phyloP scores from a whole-genome alignment of 2,888 invertebrate genomes.

The Cremastinae sp. region DNA sequence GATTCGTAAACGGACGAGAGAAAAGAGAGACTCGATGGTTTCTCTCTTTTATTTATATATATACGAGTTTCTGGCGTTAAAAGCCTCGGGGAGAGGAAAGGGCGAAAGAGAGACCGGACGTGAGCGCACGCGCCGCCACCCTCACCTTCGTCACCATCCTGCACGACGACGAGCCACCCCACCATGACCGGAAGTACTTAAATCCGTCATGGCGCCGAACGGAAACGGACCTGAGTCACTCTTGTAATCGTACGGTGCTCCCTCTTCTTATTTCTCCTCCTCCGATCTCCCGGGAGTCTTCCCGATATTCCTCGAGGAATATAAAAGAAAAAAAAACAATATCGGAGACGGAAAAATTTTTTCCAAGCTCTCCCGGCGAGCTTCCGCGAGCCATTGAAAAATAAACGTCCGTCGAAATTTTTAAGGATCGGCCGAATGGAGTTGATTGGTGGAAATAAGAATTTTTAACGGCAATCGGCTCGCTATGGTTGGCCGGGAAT shows the following conservation, averaged over 20 bases:
- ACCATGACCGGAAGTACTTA: conserved; percentile 75
- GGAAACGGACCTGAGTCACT: conserved; percentile 77
- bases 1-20: too few species aligned
- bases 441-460: too few species aligned
- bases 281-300: conserved; percentile 47
- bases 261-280: conserved; percentile 71
- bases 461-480: too few species aligned
- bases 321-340: too few species aligned
- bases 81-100: conserved; percentile 46
- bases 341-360: too few species aligned
- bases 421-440: too few species aligned
- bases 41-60: conserved; percentile 5
- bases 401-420: too few species aligned
- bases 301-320: conserved; percentile 11
- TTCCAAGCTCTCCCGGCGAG: too few species aligned
- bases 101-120: conserved; percentile 54
- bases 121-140: conserved; percentile 74
- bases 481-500: too few species aligned
- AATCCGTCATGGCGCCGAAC: conserved; percentile 78
- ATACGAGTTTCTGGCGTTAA: conserved; percentile 25
- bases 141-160: conserved; percentile 61
- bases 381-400: too few species aligned
- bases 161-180: too few species aligned
- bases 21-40: conserved; percentile 59
- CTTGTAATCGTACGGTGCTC: conserved; percentile 74